Conservation (phyloP, 1,140 invertebrate genomes). For the Drosophila baimaii region DNA sequence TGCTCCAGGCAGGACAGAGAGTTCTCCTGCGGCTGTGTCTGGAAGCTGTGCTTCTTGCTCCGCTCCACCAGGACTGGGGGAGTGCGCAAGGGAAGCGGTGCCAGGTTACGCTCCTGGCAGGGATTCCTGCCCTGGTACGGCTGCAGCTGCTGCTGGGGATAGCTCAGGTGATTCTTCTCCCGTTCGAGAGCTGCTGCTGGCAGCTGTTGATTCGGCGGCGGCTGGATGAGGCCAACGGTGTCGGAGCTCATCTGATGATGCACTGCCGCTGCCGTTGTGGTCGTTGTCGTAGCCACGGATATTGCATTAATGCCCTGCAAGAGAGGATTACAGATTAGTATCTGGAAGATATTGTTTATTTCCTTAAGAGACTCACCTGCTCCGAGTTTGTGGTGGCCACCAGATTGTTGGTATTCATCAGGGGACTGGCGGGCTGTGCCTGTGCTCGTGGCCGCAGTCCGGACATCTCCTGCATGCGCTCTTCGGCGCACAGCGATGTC, state of each 20-base stretch:
- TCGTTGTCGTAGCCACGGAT: constrained; percentile 38
- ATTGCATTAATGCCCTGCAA: constrained; percentile 15
- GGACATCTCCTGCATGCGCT: constrained; percentile 91
- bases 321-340: not conserved
- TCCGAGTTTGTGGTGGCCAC: constrained; percentile 24
- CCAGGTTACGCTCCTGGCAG: constrained; percentile 93
- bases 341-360: accelerated
- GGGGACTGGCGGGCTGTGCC: constrained; percentile 70
- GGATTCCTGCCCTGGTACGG: constrained; percentile 95
- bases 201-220: constrained; percentile 77
- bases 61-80: constrained; percentile 90
- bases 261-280: constrained; percentile 62
- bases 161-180: constrained; percentile 80
- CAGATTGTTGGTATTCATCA: constrained; percentile 81
- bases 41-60: constrained; percentile 85
- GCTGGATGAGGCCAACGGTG: constrained; percentile 63
- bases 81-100: constrained; percentile 86
- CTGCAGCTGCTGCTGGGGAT: constrained; percentile 86
- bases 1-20: constrained; percentile 81
- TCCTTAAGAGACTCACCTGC: constrained; percentile 3
- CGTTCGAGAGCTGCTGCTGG: constrained; percentile 39
- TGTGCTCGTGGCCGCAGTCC: constrained; percentile 84
- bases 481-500: constrained; percentile 95
- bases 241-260: constrained; percentile 64
- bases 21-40: constrained; percentile 69